A percentile compares a stretch with the other conserved stretches of the same genome.
phyloP scores from a whole-genome alignment of 23 tunicate genomes.

The Styela plicata region DNA sequence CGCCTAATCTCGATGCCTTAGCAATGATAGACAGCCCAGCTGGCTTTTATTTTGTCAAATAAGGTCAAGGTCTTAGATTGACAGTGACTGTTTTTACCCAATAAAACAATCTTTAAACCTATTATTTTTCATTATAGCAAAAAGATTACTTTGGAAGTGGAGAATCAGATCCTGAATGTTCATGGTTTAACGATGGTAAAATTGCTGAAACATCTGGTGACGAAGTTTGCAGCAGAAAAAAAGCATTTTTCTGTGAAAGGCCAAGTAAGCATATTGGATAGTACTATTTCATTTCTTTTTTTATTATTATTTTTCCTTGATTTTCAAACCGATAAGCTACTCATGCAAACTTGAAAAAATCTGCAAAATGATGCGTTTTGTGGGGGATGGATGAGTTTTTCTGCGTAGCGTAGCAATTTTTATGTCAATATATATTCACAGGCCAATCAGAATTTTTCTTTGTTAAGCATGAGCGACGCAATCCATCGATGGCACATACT shows the following conservation, averaged over 20 bases:
- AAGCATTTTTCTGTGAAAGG: constrained; percentile 60
- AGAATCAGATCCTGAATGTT: constrained; percentile 42
- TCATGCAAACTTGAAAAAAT: not conserved
- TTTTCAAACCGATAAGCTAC: not conserved
- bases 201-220: constrained; percentile 45
- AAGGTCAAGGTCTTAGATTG: too few species aligned
- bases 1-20: too few species aligned
- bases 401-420: too few species aligned
- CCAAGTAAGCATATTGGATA: constrained; percentile 18
- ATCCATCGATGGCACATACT: too few species aligned
- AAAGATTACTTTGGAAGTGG: constrained; percentile 37
- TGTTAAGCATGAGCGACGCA: too few species aligned
- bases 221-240: constrained; percentile 40
- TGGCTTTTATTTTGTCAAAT: too few species aligned
- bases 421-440: too few species aligned
- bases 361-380: not conserved
- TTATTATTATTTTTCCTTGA: not conserved
- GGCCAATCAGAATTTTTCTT: too few species aligned
- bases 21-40: too few species aligned
- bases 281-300: not conserved
- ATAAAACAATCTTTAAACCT: not conserved
- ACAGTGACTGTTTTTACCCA: too few species aligned
- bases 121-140: constrained; percentile 2
- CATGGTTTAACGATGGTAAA: constrained; percentile 67
- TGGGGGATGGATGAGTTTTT: too few species aligned